Evolutionary conservation across 1,140 invertebrate genomes (phyloP).

Genomic region (Ptiloglossa arizonensis): DNA sequence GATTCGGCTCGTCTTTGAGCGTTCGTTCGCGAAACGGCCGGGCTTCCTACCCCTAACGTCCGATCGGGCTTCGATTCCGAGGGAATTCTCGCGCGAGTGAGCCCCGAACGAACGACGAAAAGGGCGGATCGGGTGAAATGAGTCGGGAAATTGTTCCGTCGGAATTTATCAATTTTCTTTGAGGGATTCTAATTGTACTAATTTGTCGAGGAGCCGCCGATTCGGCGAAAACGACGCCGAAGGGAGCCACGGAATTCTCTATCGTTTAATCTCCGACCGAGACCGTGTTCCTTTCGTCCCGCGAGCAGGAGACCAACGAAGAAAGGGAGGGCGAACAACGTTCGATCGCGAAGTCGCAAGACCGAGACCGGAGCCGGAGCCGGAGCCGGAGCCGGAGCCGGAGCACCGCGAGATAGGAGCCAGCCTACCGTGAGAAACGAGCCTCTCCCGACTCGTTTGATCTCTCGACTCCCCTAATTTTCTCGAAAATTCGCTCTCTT

Average conservation of each 20-base stretch:
- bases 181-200: conserved; percentile 82
- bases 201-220: conserved; percentile 77
- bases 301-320: background rate
- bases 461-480: conserved; percentile 25
- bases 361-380: no score
- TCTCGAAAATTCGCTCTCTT: conserved; percentile 21
- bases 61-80: background rate
- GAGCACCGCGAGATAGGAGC: conserved; percentile 8
- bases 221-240: conserved; percentile 56
- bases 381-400: no score
- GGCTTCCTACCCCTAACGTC: no score
- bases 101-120: conserved; percentile 41
- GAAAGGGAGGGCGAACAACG: no score
- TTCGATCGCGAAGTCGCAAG: conserved; percentile 31
- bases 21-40: no score
- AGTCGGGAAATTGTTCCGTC: conserved; percentile 81
- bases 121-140: conserved; percentile 75
- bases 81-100: conserved; percentile 49
- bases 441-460: conserved; percentile 26
- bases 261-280: conserved; percentile 79
- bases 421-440: conserved; percentile 45
- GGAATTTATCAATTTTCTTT: conserved; percentile 83
- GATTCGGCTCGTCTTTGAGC: no score
- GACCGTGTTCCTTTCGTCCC: conserved; percentile 57
- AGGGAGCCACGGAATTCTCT: conserved; percentile 74